Percentiles rank a stretch among this genome's conserved stretches.
Evolutionary conservation across 1,140 invertebrate species (phyloP).

Genomic region (Penaeus japonicus): DNA sequence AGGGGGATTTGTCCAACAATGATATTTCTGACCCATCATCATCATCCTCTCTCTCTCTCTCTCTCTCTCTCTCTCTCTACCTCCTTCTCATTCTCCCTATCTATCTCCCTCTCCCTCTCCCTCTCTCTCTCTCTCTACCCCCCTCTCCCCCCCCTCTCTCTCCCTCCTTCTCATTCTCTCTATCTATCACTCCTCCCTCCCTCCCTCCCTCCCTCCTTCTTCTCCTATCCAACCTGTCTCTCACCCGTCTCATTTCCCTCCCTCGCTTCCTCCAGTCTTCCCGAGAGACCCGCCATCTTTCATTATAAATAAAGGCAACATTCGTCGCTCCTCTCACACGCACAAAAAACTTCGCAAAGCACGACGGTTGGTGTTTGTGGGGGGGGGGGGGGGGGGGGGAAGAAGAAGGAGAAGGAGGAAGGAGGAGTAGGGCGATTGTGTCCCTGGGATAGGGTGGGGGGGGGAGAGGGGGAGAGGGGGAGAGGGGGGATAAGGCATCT

Average conservation of each 20-base stretch:
- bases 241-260: neutral
- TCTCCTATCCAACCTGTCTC: no score
- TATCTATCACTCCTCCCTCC: neutral
- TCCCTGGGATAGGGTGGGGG: neutral
- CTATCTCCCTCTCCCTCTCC: no score
- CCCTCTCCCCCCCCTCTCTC: no score
- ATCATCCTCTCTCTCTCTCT: neutral
- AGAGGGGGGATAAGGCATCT: no score
- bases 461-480: neutral
- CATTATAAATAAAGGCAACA: no score
- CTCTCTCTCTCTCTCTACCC: no score
- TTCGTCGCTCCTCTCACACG: no score
- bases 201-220: no score
- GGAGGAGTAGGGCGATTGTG: neutral
- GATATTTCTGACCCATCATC: no score
- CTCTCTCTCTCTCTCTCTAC: neutral
- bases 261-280: neutral
- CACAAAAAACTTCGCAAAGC: constrained; percentile 15
- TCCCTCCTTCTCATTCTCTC: neutral
- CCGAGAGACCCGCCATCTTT: neutral
- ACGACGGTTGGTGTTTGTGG: neutral
- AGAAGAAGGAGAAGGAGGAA: neutral
- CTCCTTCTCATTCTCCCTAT: no score
- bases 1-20: no score
- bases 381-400: neutral